Evolutionary conservation across 2,888 invertebrate species (phyloP).

Genomic region (Chloroclystis v-ata): DNA sequence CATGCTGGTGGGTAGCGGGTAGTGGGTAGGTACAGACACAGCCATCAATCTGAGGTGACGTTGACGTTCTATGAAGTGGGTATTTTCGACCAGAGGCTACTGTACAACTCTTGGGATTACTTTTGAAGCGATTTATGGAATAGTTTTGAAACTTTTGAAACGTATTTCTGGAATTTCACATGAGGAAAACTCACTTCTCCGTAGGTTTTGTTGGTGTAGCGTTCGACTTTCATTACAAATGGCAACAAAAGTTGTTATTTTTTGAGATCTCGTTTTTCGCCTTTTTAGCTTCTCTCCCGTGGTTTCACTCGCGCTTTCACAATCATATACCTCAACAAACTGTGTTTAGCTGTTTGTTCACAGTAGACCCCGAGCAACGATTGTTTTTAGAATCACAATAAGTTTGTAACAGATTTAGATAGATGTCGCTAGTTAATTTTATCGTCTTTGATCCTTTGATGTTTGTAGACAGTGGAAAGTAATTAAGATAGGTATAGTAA

Average conservation of each 20-base stretch:
- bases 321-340: too few relatives aligned
- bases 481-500: not conserved
- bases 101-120: not conserved
- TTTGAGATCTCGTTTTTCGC: too few relatives aligned
- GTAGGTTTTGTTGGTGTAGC: too few relatives aligned
- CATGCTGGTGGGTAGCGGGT: not conserved
- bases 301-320: too few relatives aligned
- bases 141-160: slow-evolving; percentile 13
- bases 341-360: too few relatives aligned
- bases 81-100: slow-evolving; percentile 32
- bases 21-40: slow-evolving; percentile 18
- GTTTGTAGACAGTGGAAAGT: not conserved
- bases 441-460: not conserved
- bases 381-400: not conserved
- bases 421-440: not conserved
- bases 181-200: too few relatives aligned
- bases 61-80: slow-evolving; percentile 56
- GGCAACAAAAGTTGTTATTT: too few relatives aligned
- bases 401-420: not conserved
- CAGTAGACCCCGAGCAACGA: not conserved
- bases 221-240: too few relatives aligned
- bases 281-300: too few relatives aligned
- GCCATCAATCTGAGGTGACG: slow-evolving; percentile 57
- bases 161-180: too few relatives aligned
- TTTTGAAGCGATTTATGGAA: too few relatives aligned